Base-by-base conservation (phyloP, 2,797 vertebrate genomes). In the Acanthis flammea region DNA sequence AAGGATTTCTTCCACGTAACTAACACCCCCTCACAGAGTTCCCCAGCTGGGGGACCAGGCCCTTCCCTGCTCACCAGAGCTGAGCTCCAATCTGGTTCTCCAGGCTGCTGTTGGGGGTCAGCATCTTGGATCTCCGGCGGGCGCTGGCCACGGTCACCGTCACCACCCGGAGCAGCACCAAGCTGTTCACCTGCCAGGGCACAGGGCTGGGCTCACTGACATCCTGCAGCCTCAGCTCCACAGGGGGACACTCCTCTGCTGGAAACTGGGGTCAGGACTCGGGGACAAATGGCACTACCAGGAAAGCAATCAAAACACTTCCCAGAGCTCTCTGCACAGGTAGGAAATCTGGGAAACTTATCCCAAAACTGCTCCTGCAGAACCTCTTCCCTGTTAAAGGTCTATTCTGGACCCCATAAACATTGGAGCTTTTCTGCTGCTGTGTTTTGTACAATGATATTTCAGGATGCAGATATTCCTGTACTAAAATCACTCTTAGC, bases 131-230 rank as follows among this genome's bases (percentile, higher is more conserved):
- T 1, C 97, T 98, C 35, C 98, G 98, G 39, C 97, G 98, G 60
- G 99, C 98, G 0, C 99, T 99, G 97, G 99, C 98, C 88, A 99
- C 97, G 0, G 99, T 99, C 94, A 99, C 99, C 98, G 98, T 97
- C 95, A 99, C 98, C 96, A 99, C 98, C 0, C 98, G 97, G 85
- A 98, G 98, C 76, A 99, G 98, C 94, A 99, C 99, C 7, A 99
- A 98, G 17, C 98, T 96, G 62, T 99, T 99, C 95, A 99, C 98
- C 99, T 99, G 94, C 82, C 95, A 87, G 77, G 92, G 76, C 31
- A 77, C 27, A 86, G 61, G 17, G 3, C 14, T 3, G 58, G 10
- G 9, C 55, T 25, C 63, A 8, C 51, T 0, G 17, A 50, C 35
- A 7, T 6, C 3, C 84, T 13, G 42, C 1, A 10, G 18, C 0